Evolutionary conservation across 2,888 invertebrate genomes (phyloP).

Genomic region (Spicauda simplicius): DNA sequence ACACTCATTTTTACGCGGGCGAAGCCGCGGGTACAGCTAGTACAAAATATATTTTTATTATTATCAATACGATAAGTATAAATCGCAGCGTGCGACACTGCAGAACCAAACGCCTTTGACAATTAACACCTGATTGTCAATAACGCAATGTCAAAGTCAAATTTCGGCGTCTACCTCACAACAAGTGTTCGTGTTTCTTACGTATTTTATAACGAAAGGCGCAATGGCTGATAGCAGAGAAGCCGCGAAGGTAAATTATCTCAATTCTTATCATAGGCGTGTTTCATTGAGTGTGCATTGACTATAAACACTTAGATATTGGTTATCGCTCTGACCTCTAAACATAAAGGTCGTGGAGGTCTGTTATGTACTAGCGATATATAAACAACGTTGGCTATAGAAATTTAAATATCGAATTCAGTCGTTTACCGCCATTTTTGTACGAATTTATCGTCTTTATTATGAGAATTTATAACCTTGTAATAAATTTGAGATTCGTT

Average conservation of each 20-base stretch:
- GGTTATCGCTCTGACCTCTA: constrained; percentile 33
- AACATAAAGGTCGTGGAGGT: constrained; percentile 33
- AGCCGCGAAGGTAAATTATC: constrained; percentile 32
- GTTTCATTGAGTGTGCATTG: constrained; percentile 11
- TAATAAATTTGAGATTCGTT: too few relatives aligned
- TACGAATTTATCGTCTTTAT: too few relatives aligned
- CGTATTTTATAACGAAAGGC: constrained; percentile 9
- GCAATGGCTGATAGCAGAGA: constrained; percentile 33
- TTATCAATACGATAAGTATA: background rate
- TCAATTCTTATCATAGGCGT: constrained; percentile 19
- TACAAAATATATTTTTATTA: too few relatives aligned
- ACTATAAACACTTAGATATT: constrained; percentile 19
- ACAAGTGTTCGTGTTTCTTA: constrained; percentile 26
- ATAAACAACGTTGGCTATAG: constrained; percentile 6
- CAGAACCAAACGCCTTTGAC: constrained; percentile 5
- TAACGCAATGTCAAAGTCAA: constrained; percentile 18
- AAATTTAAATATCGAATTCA: constrained; percentile 1
- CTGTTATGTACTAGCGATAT: constrained; percentile 6
- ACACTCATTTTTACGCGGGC: too few relatives aligned
- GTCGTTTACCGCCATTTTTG: constrained; percentile 3
- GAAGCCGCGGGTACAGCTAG: too few relatives aligned
- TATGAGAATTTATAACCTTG: too few relatives aligned
- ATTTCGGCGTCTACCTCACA: constrained; percentile 8
- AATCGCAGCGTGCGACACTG: background rate
- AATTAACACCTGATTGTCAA: constrained; percentile 21